Evolutionary conservation across 2,888 invertebrate species (phyloP), one percentile per base, ranked within the genome.

Genomic region (Acrocyrtus sp.): DNA sequence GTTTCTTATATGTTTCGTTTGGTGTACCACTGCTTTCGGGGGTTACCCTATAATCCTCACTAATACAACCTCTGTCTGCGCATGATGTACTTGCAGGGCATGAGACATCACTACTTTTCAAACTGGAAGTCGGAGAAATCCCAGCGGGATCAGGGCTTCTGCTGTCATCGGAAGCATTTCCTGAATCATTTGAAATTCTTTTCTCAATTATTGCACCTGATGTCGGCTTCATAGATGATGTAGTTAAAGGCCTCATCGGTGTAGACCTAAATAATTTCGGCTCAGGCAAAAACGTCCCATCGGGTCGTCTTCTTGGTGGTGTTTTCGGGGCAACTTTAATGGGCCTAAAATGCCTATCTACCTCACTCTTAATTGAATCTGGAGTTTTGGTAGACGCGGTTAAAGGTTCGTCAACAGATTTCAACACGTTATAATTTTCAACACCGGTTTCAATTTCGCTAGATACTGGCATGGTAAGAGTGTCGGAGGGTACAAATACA

Each of bases 321-420:
- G 80, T 80, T 63, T 76, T 80, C 2, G 80, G 78, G 27, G 78
- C 78, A 47, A 63, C 61, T 21, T 73, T 53, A 60, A 80, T 80
- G 17, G 80, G 80, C 24, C 80, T 58, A 53, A 80, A 80, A 53
- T 80, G 77, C 24, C 74, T 60, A 34, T 78, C 76, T 8, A 80
- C 70, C 57, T 80, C 80, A 6, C 75, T 63, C 29, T 77, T 72
- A 8, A 78, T 78, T 4, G 78, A 78, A 39, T 78, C 75, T 10
- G 78, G 77, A 15, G 77, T 77, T 50, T 60, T 58, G 4, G 66
- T 53, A 43, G 6, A 50, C 5, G 53, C 5, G n/a, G n/a, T n/a
- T 57, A 17, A 26, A 21, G 17, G 22, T 17, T 65, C 65, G 0
- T 65, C 65, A 10, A 24, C 5, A 10, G 26, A 5, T 24, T 2